Base-by-base conservation (phyloP, 2,888 invertebrate genomes). In the Erpobdella octoculata region DNA sequence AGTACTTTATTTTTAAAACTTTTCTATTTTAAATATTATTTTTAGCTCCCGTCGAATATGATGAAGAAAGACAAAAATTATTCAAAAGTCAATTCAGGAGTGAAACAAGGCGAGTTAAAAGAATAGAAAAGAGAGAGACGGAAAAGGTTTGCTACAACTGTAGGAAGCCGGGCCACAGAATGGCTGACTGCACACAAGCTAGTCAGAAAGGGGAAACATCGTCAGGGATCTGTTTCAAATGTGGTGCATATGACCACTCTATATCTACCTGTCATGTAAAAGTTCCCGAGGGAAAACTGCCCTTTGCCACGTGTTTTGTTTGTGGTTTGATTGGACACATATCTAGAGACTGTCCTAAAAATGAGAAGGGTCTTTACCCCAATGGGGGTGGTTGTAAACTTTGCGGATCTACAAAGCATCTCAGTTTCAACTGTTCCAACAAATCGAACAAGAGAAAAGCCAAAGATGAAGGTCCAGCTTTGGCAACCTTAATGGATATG, bases 241-340 rank as follows among this genome's bases (percentile, higher is more conserved):
- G 93, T 83, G 93, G 93, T 0, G 92, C 92, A 0, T 90, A 90
- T 4, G 92, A 92, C 80, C 93, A 93, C 80, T 88, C 87, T 0
- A 73, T 79, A 0, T 64, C 65, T 37, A 73, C 76, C 36, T 81
- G 81, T 73, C 73, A 59, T 31, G 75, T 78, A 0, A 80, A 79
- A 73, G 73, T 80, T 5, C 76, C 78, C 15, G 70, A 76, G 74
- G 79, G 80, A 78, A 67, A 69, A 69, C 91, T 88, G 79, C 88
- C 90, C 79, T 92, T 88, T 84, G 93, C 93, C 0, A 89, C 88
- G 71, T 94, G 93, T 82, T 93, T 93, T 80, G 89, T 93, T 76
- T 94, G 93, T 81, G 88, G 88, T 71, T 89, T 92, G 83, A 88
- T 88, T 83, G 93, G 93, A 6, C 93, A 94, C 81, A 89, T 93